phyloP scores from a whole-genome alignment of 64 coral and sea anemone genomes.

The Stylophora pistillata region DNA sequence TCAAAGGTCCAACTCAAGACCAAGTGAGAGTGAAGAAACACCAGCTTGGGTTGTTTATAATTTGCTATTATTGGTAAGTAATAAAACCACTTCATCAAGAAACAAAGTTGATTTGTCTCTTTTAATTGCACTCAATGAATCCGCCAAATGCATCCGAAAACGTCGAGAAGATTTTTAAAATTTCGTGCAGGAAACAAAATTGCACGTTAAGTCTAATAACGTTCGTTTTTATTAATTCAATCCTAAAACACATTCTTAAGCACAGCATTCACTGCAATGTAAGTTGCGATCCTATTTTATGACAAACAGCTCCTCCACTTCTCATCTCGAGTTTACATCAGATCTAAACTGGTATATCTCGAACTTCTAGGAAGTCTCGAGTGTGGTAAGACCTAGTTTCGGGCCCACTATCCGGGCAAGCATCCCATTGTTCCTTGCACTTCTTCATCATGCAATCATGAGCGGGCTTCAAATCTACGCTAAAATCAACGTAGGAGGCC shows the following conservation, averaged over 20 bases:
- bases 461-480: conserved; percentile 18
- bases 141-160: not conserved
- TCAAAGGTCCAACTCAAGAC: too few species aligned
- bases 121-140: not conserved
- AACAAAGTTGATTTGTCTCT: not conserved
- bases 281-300: not conserved
- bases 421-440: conserved; percentile 25
- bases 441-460: conserved; percentile 34
- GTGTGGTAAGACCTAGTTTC: not conserved
- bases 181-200: not conserved
- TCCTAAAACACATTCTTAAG: not conserved
- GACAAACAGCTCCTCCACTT: not conserved
- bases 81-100: not conserved
- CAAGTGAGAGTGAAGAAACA: too few species aligned
- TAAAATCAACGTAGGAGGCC: conserved; percentile 5
- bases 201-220: not conserved
- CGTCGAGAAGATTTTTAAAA: not conserved
- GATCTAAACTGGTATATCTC: not conserved
- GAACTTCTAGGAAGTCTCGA: not conserved
- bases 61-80: not conserved
- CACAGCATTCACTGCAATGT: not conserved
- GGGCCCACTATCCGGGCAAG: not conserved
- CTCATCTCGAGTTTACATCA: not conserved
- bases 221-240: not conserved
- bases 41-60: too few species aligned